These are phyloP conservation scores for Nemoura dubitans DNA, from an alignment of 2,888 invertebrate genomes.

Conservation along the genomic window DNA sequence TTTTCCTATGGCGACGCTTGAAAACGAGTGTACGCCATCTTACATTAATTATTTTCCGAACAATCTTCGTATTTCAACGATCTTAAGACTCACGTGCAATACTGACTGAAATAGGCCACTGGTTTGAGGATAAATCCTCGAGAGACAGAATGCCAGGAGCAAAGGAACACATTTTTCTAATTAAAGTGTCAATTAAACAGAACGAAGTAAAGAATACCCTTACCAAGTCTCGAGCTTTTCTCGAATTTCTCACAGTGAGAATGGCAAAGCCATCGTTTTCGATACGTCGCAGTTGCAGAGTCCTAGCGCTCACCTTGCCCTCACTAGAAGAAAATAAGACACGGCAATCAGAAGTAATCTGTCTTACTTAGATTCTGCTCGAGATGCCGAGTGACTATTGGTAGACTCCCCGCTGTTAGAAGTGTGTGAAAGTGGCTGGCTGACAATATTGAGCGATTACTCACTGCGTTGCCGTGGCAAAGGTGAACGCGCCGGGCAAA, in stretches of 20 bases:
- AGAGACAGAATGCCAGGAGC: slow-evolving; percentile 48
- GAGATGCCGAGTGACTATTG: not conserved
- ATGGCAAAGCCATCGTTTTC: slow-evolving; percentile 62
- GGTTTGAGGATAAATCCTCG: no score
- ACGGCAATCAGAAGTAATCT: not conserved
- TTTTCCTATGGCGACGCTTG: no score
- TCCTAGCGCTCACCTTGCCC: slow-evolving; percentile 58
- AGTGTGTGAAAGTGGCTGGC: not conserved
- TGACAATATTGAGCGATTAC: slow-evolving; percentile 7
- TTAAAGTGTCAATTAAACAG: slow-evolving; percentile 19
- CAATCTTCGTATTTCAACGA: no score
- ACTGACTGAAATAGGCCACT: no score
- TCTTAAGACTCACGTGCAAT: no score
- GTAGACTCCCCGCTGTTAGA: no score
- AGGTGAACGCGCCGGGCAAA: slow-evolving; percentile 8
- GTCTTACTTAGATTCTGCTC: not conserved
- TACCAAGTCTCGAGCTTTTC: slow-evolving; percentile 62
- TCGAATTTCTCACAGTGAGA: slow-evolving; percentile 61
- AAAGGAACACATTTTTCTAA: not conserved
- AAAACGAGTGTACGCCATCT: no score
- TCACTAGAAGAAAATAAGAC: slow-evolving; percentile 56
- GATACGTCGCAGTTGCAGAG: slow-evolving; percentile 59
- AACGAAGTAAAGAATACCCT: no score
- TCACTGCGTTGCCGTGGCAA: slow-evolving; percentile 21
- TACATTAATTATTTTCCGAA: no score